phyloP scores from a whole-genome alignment of 1,140 invertebrate species.

The Drosophila navojoa region DNA sequence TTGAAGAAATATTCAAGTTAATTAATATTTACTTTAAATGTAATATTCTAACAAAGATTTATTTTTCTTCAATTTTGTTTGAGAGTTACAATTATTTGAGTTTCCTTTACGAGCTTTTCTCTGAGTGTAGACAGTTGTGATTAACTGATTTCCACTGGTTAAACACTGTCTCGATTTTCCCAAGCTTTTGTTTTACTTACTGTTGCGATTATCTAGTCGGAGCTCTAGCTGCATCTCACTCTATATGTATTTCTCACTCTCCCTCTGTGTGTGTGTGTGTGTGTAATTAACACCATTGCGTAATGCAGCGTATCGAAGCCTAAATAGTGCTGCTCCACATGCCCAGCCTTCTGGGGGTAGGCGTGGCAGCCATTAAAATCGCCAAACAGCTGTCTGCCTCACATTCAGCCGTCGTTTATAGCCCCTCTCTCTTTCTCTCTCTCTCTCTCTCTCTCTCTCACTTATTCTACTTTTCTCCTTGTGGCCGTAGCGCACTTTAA shows the following conservation, averaged over 20 bases:
- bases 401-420: not conserved
- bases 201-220: conserved; percentile 64
- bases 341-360: conserved; percentile 49
- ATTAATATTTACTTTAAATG: no score
- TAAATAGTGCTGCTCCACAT: conserved; percentile 83
- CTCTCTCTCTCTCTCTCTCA: conserved; percentile 3
- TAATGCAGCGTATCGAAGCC: conserved; percentile 83
- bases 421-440: not conserved
- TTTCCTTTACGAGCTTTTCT: not conserved
- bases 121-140: conserved; percentile 47
- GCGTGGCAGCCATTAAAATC: conserved; percentile 49
- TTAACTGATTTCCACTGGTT: conserved; percentile 66
- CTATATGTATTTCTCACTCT: conserved; percentile 33
- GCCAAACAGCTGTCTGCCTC: conserved; percentile 32
- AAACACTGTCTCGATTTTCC: conserved; percentile 45
- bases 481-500: not conserved
- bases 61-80: no score
- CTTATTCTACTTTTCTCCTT: no score
- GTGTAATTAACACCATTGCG: conserved; percentile 83
- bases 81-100: no score
- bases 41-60: no score
- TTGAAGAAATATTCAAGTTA: no score
- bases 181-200: conserved; percentile 52
- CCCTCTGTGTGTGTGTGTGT: conserved; percentile 53
- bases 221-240: conserved; percentile 7